Base-by-base conservation (phyloP, 1,140 invertebrate species). In the Macrosteles quadrilineatus region DNA sequence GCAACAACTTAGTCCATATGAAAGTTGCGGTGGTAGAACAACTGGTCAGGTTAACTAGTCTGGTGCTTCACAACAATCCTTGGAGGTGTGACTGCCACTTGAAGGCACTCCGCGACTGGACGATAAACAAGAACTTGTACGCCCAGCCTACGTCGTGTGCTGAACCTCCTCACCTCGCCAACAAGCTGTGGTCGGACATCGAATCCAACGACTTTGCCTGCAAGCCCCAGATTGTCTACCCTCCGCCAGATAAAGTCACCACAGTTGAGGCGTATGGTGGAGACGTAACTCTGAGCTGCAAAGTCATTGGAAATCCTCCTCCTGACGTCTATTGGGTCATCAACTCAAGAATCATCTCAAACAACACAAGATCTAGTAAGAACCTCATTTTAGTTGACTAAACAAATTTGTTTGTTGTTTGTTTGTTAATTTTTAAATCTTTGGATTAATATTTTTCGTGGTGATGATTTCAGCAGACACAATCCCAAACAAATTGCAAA, bases 11-110 rank as follows among this genome's bases (percentile, higher is more conserved):
- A 17, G 77, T 80, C 50, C 77, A 78, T 19, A 74, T 87, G 31
- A 87, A 87, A 75, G 68, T 85, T 17, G 82, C 85, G 14, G 85
- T 83, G 0, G 84, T 91, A 36, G 81, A 82, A 36, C 79, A 83
- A n/a, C 77, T 93, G 31, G 81, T 81, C 0, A 87, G 85, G 32
- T 79, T 96, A 19, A 85, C 85, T n/a, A 90, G 89, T 71, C 79
- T 96, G 1, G 90, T 88, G 65, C 81, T 97, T 0, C 85, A 89
- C 67, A 87, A 89, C 68, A 97, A 97, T 78, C 90, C 89, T 0
- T 97, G 95, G 95, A 86, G 88, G 47, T 97, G 95, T 76, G 92
- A 96, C 78, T 97, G 95, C 75, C 85, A 88, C 68, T 80, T 97
- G 55, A 88, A 91, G 74, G 84, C 83, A 6, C 92, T 97, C 71